phyloP scores from a whole-genome alignment of 1,140 invertebrate genomes.

The Cephus cinctus region DNA sequence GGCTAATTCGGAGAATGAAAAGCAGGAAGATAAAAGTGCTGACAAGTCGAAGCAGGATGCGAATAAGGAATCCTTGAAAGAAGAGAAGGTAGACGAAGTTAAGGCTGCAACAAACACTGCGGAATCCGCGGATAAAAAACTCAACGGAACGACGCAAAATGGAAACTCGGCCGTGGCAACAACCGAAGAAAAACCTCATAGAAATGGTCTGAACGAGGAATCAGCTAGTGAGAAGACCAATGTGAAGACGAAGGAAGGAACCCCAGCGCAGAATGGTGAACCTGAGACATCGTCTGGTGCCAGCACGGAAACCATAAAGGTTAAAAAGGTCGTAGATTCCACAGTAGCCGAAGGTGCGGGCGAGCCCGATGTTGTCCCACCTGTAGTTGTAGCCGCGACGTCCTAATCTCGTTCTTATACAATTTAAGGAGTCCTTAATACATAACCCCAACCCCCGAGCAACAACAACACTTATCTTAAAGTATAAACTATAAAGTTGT shows the following conservation, averaged over 20 bases:
- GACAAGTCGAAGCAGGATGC: constrained; percentile 22
- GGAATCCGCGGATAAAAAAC: constrained; percentile 28
- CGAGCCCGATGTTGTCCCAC: constrained; percentile 48
- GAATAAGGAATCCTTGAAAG: constrained; percentile 21
- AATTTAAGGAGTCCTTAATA: constrained; percentile 43
- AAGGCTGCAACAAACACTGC: constrained; percentile 21
- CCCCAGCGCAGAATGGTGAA: constrained; percentile 39
- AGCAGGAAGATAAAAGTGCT: constrained; percentile 8
- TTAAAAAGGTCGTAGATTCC: constrained; percentile 49
- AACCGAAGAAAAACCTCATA: constrained; percentile 27
- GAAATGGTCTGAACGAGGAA: constrained; percentile 40
- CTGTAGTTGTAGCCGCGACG: constrained; percentile 50
- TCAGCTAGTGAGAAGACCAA: constrained; percentile 24
- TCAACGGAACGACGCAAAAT: constrained; percentile 37
- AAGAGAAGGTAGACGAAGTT: constrained; percentile 20
- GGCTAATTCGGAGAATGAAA: too few relatives aligned
- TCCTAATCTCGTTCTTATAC: constrained; percentile 48
- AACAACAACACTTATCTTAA: constrained; percentile 46
- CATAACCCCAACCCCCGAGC: constrained; percentile 40
- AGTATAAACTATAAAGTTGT: constrained; percentile 48
- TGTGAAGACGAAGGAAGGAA: constrained; percentile 23
- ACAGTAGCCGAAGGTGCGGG: constrained; percentile 42
- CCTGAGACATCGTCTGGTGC: constrained; percentile 36
- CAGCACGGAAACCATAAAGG: constrained; percentile 44
- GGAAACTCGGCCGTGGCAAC: constrained; percentile 17